Percentiles rank a stretch among this genome's conserved stretches.
These are phyloP conservation scores for Cryptus viduatorius DNA, from an alignment of 2,888 invertebrate species.

Conservation along the genomic window DNA sequence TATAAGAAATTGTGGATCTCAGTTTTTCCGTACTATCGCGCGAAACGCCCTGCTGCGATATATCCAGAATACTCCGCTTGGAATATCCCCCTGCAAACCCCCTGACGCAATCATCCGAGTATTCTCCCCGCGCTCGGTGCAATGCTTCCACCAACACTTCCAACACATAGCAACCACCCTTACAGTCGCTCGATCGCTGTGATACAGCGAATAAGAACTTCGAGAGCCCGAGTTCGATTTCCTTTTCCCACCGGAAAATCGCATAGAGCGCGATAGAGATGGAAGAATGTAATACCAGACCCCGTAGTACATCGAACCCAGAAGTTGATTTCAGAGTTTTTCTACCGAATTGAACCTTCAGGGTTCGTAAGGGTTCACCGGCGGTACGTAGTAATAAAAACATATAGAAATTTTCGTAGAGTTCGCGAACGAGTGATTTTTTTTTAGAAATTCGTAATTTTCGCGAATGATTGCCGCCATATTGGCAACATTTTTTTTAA, in stretches of 20 bases:
- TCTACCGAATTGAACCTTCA: conserved; percentile 18
- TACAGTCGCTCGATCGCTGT: conserved; percentile 27
- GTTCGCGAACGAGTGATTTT: no score
- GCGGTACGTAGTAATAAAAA: no score
- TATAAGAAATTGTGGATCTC: conserved; percentile 36
- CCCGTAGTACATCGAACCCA: conserved; percentile 11
- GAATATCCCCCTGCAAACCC: conserved; percentile 27
- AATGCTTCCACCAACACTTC: conserved; percentile 26
- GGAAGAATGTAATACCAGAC: conserved; percentile 5
- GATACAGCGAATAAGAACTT: conserved; percentile 31
- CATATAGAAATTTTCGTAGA: no score
- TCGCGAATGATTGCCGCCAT: no score
- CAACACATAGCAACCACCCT: background rate
- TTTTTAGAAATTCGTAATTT: no score
- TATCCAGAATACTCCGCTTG: conserved; percentile 14
- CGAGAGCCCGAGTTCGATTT: conserved; percentile 54
- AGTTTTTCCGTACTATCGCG: conserved; percentile 26
- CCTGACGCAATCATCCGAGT: conserved; percentile 59
- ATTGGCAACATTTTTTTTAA: no score
- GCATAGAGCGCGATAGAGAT: conserved; percentile 28
- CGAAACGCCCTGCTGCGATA: conserved; percentile 2
- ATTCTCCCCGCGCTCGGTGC: conserved; percentile 43
- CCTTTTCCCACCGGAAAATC: conserved; percentile 57
- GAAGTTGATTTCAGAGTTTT: conserved; percentile 30
- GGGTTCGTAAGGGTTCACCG: background rate